Conservation (phyloP, 2,888 invertebrate species). For the Ophion slaviceki region DNA sequence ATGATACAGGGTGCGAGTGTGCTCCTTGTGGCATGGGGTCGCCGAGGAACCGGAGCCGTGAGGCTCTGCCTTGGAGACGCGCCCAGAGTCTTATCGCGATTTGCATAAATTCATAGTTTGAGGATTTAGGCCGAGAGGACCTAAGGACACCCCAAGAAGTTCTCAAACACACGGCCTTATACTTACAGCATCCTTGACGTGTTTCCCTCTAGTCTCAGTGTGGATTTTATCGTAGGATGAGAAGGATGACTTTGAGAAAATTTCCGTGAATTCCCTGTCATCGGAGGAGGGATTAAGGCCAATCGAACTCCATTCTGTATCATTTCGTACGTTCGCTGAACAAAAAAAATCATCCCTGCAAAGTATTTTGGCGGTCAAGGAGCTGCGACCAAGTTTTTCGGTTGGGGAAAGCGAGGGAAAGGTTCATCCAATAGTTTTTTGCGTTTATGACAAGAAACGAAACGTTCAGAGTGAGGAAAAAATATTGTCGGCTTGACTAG, state of each 20-base stretch:
- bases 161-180: constrained; percentile 35
- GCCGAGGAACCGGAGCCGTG: constrained; percentile 48
- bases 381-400: background rate
- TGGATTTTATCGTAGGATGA: constrained; percentile 23
- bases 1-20: constrained; percentile 39
- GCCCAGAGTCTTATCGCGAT: constrained; percentile 81
- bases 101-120: constrained; percentile 83
- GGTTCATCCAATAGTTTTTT: too few species aligned
- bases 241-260: constrained; percentile 11
- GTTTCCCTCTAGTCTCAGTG: constrained; percentile 33
- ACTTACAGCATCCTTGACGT: constrained; percentile 35
- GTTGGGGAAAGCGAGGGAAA: background rate
- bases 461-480: too few species aligned
- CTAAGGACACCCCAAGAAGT: constrained; percentile 74
- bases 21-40: constrained; percentile 37
- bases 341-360: background rate
- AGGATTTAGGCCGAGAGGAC: constrained; percentile 75
- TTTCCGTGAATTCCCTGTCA: background rate
- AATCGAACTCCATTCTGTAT: background rate
- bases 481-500: too few species aligned
- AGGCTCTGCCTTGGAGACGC: constrained; percentile 73
- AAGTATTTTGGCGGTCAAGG: background rate
- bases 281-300: background rate
- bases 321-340: background rate
- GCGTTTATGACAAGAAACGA: too few species aligned